Base-by-base conservation (phyloP, 2,888 invertebrate species). In the Melanophora roralis region DNA sequence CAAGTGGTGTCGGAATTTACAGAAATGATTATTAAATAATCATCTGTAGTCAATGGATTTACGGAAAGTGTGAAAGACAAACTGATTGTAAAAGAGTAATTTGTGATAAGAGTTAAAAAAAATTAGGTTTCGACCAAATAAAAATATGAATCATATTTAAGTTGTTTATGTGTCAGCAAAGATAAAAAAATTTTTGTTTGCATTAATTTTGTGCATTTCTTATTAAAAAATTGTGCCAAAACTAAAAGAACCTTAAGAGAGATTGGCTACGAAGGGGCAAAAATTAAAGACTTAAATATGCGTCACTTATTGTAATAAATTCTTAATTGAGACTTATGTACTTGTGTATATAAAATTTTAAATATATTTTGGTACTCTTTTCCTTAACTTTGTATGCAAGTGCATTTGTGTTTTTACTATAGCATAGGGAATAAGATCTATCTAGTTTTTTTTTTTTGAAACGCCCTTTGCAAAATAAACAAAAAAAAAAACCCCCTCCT, bases 171-270 rank as follows among this genome's bases (percentile, higher is more conserved):
- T 34, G 23, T 23, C 43, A 53, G 38, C 43, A 43, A 16, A 49
- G 16, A 40, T 19, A 57, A 11, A 60, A 21, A 21, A 0, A 12
- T 21, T 45, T 45, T n/a, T 5, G 27, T 60, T 62, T 34, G 43
- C 51, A 43, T 11, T 43, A 38, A 34, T 71, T 71, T 60, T 60
- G 40, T 23, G 2, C 8, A 27, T 27, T 27, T 6, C 32, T 45
- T 57, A 65, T 59, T 34, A 74, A 74, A 74, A 49, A 59, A 43
- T 49, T 67, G 74, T 51, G 34, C 21, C 40, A 23, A 14, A 51
- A 16, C 23, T 12, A n/a, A 21, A 49, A 51, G 14, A 38, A 5
- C 23, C 5, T 12, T 12, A 40, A 14, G 40, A 55, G n/a, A 51
- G 32, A 9, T 64, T 27, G 8, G 19, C 19, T n/a, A 19, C 9